Evolutionary conservation across 2,888 invertebrate species (phyloP).

Genomic region (Herminia tarsipennalis): DNA sequence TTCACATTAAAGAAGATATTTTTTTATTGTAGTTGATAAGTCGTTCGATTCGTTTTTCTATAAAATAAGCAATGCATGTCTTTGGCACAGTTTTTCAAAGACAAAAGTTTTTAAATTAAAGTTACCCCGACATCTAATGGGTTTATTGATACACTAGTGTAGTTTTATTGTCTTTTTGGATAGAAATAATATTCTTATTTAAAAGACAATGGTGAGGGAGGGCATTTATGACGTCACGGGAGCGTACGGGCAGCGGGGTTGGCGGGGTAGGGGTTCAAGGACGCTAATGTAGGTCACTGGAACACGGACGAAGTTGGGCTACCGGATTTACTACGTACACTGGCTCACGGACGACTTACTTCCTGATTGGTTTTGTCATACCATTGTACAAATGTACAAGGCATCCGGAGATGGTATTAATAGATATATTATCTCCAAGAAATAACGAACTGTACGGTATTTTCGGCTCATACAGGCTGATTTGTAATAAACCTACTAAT

Average conservation of each 20-base stretch:
- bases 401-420: too few species aligned
- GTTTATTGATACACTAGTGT: not conserved
- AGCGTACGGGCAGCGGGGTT: conserved; percentile 42
- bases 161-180: conserved; percentile 28
- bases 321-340: conserved; percentile 51
- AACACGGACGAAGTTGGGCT: conserved; percentile 66
- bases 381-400: conserved; percentile 19
- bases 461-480: too few species aligned
- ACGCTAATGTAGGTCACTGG: conserved; percentile 79
- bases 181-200: conserved; percentile 54
- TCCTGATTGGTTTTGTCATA: conserved; percentile 50
- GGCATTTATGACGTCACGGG: conserved; percentile 78
- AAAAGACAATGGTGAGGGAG: conserved; percentile 60
- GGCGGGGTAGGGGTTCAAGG: conserved; percentile 75
- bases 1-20: too few species aligned
- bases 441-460: not conserved
- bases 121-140: not conserved
- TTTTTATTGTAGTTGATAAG: too few species aligned
- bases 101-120: too few species aligned
- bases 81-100: not conserved
- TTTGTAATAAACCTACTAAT: too few species aligned
- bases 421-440: not conserved
- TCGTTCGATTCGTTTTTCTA: too few species aligned
- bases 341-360: conserved; percentile 38
- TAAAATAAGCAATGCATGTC: too few species aligned